These are phyloP conservation scores for Drosophila varians DNA, from an alignment of 1,140 invertebrate species.

Conservation along the genomic window DNA sequence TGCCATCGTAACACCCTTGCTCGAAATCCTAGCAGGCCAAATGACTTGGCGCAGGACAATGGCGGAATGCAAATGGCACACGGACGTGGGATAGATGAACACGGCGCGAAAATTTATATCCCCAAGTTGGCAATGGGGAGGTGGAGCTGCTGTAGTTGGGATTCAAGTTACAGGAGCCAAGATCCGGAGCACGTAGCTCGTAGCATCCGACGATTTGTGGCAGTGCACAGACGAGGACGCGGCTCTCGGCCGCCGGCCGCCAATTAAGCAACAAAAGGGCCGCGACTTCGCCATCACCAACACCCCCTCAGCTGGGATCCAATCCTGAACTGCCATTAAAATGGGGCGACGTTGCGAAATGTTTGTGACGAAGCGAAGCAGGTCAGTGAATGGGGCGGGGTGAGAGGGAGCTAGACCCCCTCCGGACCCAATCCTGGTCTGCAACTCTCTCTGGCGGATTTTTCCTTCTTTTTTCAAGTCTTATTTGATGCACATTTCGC, in stretches of 20 bases:
- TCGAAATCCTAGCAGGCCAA: conserved; percentile 11
- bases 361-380: conserved; percentile 66
- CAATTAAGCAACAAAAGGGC: conserved; percentile 75
- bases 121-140: neutral
- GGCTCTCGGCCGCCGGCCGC: conserved; percentile 45
- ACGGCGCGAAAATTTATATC: conserved; percentile 53
- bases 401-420: conserved; percentile 4
- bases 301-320: conserved; percentile 2
- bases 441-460: conserved; percentile 12
- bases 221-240: conserved; percentile 44
- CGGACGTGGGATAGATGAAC: conserved; percentile 65
- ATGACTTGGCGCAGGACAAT: conserved; percentile 62
- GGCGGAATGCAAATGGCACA: conserved; percentile 73
- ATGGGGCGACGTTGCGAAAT: conserved; percentile 66
- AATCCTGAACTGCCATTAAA: conserved; percentile 65
- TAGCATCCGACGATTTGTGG: conserved; percentile 38
- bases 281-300: conserved; percentile 17
- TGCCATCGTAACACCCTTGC: too few species aligned
- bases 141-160: neutral
- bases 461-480: conserved; percentile 7
- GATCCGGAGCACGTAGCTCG: conserved; percentile 33
- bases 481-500: conserved; percentile 66
- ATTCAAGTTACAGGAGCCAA: neutral
- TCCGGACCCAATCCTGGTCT: conserved; percentile 17
- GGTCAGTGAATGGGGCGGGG: neutral